phyloP scores from a whole-genome alignment of 2,113 vertebrate species.

The Ctenodactylus gundi region DNA sequence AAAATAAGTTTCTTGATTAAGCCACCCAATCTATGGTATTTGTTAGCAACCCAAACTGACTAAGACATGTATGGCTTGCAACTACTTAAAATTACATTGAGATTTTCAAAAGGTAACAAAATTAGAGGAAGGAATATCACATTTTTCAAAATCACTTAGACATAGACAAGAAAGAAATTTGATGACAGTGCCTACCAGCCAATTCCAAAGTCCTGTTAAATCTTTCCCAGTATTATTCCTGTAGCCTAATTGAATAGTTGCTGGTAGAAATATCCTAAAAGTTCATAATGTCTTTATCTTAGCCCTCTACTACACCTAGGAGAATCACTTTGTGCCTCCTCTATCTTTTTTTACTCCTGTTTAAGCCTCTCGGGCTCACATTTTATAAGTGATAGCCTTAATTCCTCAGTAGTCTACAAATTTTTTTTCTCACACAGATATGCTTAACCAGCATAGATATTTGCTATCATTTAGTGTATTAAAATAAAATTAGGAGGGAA shows the following conservation, averaged over 20 bases:
- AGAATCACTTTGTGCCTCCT: slow-evolving; percentile 13
- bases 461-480: neutral
- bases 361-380: neutral
- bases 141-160: slow-evolving; percentile 33
- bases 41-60: neutral
- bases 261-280: slow-evolving; percentile 34
- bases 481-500: slow-evolving; percentile 34
- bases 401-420: neutral
- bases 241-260: neutral
- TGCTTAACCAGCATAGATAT: neutral
- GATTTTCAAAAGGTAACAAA: slow-evolving; percentile 10
- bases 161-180: neutral
- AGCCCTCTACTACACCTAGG: neutral
- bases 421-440: neutral
- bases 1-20: neutral
- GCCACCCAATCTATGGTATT: neutral
- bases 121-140: neutral
- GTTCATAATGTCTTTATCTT: neutral
- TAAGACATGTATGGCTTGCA: neutral
- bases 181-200: neutral
- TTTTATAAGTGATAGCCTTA: neutral
- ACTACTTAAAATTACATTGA: neutral
- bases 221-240: neutral
- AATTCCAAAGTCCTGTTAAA: slow-evolving; percentile 6
- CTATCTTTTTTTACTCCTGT: neutral